These are phyloP conservation scores for Bombyx huttoni DNA, from an alignment of 2,888 invertebrate genomes.

Conservation along the genomic window DNA sequence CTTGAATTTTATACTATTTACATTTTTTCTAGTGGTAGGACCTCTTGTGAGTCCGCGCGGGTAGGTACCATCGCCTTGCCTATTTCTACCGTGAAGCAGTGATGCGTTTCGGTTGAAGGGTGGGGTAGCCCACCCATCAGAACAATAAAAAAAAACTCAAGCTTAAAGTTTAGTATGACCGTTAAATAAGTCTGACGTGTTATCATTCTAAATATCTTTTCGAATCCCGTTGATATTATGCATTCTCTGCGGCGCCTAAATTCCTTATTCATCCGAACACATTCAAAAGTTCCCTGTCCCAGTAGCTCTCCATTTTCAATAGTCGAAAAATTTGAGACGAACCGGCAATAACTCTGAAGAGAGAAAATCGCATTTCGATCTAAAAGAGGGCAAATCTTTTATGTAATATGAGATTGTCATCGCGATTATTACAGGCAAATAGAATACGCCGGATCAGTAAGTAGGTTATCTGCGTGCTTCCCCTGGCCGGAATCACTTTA, in stretches of 20 bases:
- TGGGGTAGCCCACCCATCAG: too few relatives aligned
- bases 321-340: conserved; percentile 60
- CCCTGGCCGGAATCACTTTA: conserved; percentile 62
- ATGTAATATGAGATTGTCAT: conserved; percentile 73
- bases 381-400: conserved; percentile 71
- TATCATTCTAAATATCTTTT: conserved; percentile 6
- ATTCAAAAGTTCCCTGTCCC: conserved; percentile 60
- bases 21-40: too few relatives aligned
- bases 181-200: background rate
- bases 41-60: too few relatives aligned
- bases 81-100: too few relatives aligned
- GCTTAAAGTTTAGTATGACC: too few relatives aligned
- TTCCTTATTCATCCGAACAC: conserved; percentile 63
- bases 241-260: conserved; percentile 50
- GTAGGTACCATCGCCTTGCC: too few relatives aligned
- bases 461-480: conserved; percentile 69
- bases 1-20: too few relatives aligned
- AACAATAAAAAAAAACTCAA: too few relatives aligned
- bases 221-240: conserved; percentile 32
- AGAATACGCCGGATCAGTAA: conserved; percentile 70
- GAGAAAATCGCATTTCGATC: conserved; percentile 71
- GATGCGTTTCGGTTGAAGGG: too few relatives aligned
- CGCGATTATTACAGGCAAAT: conserved; percentile 73
- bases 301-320: conserved; percentile 52
- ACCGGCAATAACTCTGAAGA: conserved; percentile 62